Evolutionary conservation across 2,113 vertebrate species (phyloP), one percentile per base, ranked within the genome.

Genomic region (Myiozetetes cayanensis): DNA sequence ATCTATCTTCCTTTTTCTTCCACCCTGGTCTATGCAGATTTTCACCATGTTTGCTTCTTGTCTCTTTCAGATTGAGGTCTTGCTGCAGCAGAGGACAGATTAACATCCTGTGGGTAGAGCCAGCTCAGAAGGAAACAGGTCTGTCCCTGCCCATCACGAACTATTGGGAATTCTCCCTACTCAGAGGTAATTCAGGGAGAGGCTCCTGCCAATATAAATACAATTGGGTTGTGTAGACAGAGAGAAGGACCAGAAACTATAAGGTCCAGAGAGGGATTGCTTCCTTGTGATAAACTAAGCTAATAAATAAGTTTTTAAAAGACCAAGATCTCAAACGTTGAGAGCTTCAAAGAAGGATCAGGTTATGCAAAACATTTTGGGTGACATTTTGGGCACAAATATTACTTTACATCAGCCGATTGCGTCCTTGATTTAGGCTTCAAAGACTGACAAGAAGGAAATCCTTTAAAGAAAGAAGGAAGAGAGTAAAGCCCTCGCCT

Each of bases 211-310:
- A 65, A 14, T 25, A 39, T 43, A 74, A 85, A 86, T 44, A 52
- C 12, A 47, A 44, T 23, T 59, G 61, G 13, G 33, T 33, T 88
- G 9, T 55, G 75, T 52, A 91, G 91, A 94, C 21, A 85, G 35
- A 58, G 19, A 37, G 44, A 28, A 85, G 18, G 14, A 76, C n/a
- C 6, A 77, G 33, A 59, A 43, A 71, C 22, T 49, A 18, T 3
- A n/a, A 80, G 67, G 33, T 73, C 35, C 1, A 0, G 41, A 93
- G 50, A 43, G 5, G 70, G 6, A 56, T 43, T 83, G 27, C 52
- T 95, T 91, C 85, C 90, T 88, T 56, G 25, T 71, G 14, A 74
- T 63, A 84, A 91, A 76, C 22, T 35, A 62, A 55, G 15, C 33
- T 63, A 35, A 25, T 19, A 44, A 39, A 8, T 11, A 41, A 85